Evolutionary conservation across 2,888 invertebrate species (phyloP).

Genomic region (Athalia cordata): DNA sequence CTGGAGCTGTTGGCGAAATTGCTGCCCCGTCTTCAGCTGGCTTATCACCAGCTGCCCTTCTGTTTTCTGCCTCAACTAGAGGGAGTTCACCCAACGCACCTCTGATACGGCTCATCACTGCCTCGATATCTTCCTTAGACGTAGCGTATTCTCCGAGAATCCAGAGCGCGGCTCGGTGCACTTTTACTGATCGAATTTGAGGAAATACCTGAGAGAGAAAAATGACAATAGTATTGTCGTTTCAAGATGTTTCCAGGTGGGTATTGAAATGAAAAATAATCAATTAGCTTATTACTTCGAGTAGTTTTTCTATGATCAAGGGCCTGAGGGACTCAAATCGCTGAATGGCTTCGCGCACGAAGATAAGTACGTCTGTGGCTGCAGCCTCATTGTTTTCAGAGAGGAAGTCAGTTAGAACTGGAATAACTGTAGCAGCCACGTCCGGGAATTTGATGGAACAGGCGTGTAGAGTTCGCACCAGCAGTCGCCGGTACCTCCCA

Average conservation of each 20-base stretch:
- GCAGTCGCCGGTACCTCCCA: constrained; percentile 94
- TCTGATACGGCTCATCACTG: constrained; percentile 86
- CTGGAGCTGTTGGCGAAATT: constrained; percentile 67
- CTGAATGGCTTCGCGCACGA: constrained; percentile 97
- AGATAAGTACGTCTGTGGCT: constrained; percentile 94
- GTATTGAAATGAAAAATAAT: too few species aligned
- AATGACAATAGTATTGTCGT: not conserved
- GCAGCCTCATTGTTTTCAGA: constrained; percentile 92
- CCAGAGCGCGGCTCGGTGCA: constrained; percentile 97
- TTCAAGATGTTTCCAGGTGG: not conserved
- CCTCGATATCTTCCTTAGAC: constrained; percentile 83
- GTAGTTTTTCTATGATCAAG: constrained; percentile 83
- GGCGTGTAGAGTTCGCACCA: constrained; percentile 95
- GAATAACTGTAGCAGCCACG: constrained; percentile 94
- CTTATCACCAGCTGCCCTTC: constrained; percentile 84
- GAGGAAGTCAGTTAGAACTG: constrained; percentile 94
- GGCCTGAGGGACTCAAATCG: constrained; percentile 88
- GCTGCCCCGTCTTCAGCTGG: constrained; percentile 73
- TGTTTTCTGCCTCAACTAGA: constrained; percentile 79
- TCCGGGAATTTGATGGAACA: constrained; percentile 97
- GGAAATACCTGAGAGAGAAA: constrained; percentile 86
- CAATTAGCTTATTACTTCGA: constrained; percentile 60
- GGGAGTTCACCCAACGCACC: constrained; percentile 80
- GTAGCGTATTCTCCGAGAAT: constrained; percentile 97
- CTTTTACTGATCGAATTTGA: constrained; percentile 91